phyloP scores from a whole-genome alignment of 2,797 vertebrate species.

The Notoglanidium macrostoma region DNA sequence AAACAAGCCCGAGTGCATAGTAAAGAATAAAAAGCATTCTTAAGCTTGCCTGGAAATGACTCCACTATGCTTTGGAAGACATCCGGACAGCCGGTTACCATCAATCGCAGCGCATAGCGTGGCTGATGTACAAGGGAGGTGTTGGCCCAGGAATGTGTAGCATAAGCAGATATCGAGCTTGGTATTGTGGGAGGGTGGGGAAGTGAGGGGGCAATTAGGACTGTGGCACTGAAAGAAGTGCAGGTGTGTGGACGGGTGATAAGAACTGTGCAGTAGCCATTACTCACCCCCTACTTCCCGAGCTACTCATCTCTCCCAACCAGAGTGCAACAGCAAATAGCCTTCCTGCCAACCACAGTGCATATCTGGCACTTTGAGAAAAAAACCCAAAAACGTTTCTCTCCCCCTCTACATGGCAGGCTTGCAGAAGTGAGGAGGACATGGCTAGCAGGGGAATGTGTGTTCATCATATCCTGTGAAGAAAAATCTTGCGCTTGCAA shows the following conservation, averaged over 20 bases:
- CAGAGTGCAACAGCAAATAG: constrained; percentile 71
- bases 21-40: background rate
- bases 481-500: constrained; percentile 64
- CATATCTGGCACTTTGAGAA: constrained; percentile 71
- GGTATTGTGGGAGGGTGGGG: constrained; percentile 51
- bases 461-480: constrained; percentile 70
- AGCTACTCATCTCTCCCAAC: constrained; percentile 35
- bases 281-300: constrained; percentile 68
- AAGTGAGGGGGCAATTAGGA: constrained; percentile 79
- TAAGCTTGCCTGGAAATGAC: background rate
- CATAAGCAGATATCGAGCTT: constrained; percentile 78
- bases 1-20: background rate
- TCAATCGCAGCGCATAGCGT: constrained; percentile 65
- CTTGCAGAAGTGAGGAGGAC: constrained; percentile 68
- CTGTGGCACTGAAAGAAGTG: constrained; percentile 76
- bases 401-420: constrained; percentile 65
- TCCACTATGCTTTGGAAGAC: background rate
- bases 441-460: constrained; percentile 67
- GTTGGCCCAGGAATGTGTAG: constrained; percentile 77
- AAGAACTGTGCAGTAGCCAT: constrained; percentile 78
- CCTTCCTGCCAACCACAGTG: constrained; percentile 75
- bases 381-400: constrained; percentile 58
- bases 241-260: constrained; percentile 81
- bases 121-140: constrained; percentile 72
- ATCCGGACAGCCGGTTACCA: constrained; percentile 39